A percentile compares a stretch with the other conserved stretches of the same genome.
Conservation (phyloP, 2,888 invertebrate genomes). For the Drosophila melanosoma region DNA sequence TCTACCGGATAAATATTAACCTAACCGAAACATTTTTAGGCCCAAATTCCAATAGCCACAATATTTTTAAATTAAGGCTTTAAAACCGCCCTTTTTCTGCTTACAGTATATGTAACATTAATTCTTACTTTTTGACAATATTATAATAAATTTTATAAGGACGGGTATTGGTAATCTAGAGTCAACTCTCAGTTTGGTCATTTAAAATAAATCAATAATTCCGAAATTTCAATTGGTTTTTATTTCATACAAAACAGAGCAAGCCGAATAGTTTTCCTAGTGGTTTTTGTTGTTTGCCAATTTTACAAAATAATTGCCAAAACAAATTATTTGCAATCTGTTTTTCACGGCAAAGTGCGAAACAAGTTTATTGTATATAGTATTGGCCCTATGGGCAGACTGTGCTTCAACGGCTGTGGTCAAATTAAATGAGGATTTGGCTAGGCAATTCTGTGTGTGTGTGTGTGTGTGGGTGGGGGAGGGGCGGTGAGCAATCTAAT, state of each 20-base stretch:
- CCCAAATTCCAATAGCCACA: neutral
- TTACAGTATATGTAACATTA: neutral
- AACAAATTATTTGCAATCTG: constrained; percentile 52
- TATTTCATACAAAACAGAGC: constrained; percentile 24
- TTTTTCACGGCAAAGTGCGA: constrained; percentile 16
- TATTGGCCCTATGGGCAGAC: neutral
- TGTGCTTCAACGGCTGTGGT: neutral
- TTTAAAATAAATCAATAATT: constrained; percentile 58
- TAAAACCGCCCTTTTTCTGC: neutral
- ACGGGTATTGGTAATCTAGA: constrained; percentile 5
- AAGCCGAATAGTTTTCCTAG: constrained; percentile 8
- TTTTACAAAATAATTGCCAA: constrained; percentile 25
- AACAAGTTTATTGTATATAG: constrained; percentile 4
- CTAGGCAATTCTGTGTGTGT: neutral
- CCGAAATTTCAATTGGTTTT: constrained; percentile 66
- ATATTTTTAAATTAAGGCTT: neutral
- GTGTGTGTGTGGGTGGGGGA: too few species aligned
- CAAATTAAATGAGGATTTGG: constrained; percentile 7
- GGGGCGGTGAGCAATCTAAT: constrained; percentile 24
- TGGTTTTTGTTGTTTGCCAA: constrained; percentile 22
- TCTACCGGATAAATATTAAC: constrained; percentile 11
- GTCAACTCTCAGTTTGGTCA: constrained; percentile 19
- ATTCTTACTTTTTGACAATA: neutral
- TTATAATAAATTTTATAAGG: too few species aligned
- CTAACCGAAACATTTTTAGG: constrained; percentile 28